Evolutionary conservation across 2,888 invertebrate species (phyloP).

Genomic region (Drosophila multiciliata): DNA sequence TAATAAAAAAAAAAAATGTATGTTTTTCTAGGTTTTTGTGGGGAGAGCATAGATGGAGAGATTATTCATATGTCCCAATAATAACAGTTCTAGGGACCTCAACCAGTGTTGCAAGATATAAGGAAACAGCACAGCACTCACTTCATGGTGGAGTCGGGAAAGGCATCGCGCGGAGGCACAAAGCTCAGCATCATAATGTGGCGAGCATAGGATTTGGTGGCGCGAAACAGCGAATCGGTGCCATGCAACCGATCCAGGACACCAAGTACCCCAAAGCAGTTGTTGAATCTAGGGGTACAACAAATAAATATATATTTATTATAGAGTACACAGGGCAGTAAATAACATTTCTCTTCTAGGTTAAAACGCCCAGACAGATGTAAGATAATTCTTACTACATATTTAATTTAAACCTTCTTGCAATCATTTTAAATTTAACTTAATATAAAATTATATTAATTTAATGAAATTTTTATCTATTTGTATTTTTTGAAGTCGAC

Average conservation of each 20-base stretch:
- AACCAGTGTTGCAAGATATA: neutral
- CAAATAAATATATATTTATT: neutral
- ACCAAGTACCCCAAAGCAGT: slow-evolving; percentile 93
- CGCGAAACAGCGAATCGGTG: slow-evolving; percentile 91
- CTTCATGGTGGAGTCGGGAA: slow-evolving; percentile 86
- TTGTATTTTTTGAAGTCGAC: neutral
- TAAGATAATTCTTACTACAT: neutral
- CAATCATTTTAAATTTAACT: neutral
- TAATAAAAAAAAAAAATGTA: slow-evolving; percentile 6
- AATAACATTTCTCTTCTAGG: neutral
- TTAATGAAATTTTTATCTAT: neutral
- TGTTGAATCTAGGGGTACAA: slow-evolving; percentile 89
- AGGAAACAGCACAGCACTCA: slow-evolving; percentile 32
- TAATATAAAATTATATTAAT: neutral
- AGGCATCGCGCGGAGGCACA: slow-evolving; percentile 88
- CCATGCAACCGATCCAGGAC: slow-evolving; percentile 93
- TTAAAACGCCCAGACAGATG: neutral
- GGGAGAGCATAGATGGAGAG: neutral
- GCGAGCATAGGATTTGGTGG: slow-evolving; percentile 89
- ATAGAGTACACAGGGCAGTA: neutral
- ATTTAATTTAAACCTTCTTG: neutral
- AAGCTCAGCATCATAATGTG: slow-evolving; percentile 90
- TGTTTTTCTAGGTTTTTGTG: neutral
- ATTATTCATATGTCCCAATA: neutral
- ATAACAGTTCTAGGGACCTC: neutral